Percentiles rank a stretch among this genome's conserved stretches.
These are phyloP conservation scores for Onchidella celtica DNA, from an alignment of 2,888 invertebrate genomes.

Conservation along the genomic window DNA sequence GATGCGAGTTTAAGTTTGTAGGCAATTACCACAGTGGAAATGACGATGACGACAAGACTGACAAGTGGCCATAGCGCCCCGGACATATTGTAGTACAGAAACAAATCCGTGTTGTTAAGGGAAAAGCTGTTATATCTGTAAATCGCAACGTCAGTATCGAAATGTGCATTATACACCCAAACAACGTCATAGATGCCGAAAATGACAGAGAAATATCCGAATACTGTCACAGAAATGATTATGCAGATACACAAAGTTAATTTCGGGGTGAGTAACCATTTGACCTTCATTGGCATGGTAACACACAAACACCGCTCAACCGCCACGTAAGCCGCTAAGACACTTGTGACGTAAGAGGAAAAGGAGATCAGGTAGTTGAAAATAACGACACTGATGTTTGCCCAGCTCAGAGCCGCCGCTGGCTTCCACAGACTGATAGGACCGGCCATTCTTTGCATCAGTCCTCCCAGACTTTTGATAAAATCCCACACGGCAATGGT, in stretches of 20 bases:
- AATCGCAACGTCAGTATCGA: constrained; percentile 13
- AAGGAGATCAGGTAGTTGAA: constrained; percentile 37
- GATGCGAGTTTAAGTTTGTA: constrained; percentile 18
- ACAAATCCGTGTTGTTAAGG: constrained; percentile 13
- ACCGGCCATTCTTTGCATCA: constrained; percentile 34
- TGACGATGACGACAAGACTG: constrained; percentile 41
- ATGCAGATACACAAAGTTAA: neutral
- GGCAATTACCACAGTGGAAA: constrained; percentile 30
- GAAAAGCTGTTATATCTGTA: constrained; percentile 39
- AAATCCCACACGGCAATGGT: constrained; percentile 38
- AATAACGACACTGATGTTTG: constrained; percentile 31
- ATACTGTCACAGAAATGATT: constrained; percentile 30
- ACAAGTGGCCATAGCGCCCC: constrained; percentile 36
- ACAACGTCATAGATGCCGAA: constrained; percentile 41
- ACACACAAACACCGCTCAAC: constrained; percentile 45
- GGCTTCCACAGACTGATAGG: constrained; percentile 22
- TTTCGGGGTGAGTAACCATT: constrained; percentile 38
- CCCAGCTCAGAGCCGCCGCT: constrained; percentile 9
- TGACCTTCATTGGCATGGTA: constrained; percentile 36
- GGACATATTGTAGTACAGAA: constrained; percentile 41
- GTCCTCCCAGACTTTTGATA: constrained; percentile 33
- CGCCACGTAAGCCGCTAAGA: constrained; percentile 37
- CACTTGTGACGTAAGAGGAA: constrained; percentile 39
- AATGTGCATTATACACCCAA: constrained; percentile 28
- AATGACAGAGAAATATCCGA: constrained; percentile 38